Percentiles rank a stretch among this genome's conserved stretches.
Conservation (phyloP, 2,797 vertebrate genomes). For the Threskiornis aethiopicus region DNA sequence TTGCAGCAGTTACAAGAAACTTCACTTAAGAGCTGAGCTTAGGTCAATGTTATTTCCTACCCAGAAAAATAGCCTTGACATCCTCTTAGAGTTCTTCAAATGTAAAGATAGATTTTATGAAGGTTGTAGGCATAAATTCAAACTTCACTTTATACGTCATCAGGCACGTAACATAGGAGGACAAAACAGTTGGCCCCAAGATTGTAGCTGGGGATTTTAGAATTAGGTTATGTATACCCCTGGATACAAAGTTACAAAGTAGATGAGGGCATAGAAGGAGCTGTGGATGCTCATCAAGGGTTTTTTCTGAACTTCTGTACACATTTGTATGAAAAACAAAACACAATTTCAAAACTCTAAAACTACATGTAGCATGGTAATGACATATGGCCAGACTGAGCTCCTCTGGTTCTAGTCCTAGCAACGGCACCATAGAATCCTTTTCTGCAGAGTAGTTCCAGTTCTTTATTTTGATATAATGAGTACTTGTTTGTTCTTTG, state of each 20-base stretch:
- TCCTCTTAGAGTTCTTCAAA: neutral
- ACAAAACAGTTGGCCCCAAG: neutral
- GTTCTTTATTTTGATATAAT: neutral
- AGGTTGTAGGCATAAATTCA: neutral
- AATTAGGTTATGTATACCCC: neutral
- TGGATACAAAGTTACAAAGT: neutral
- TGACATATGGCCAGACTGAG: neutral
- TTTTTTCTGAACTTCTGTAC: neutral
- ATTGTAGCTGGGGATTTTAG: neutral
- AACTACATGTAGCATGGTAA: neutral
- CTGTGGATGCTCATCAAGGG: neutral
- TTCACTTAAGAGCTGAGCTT: neutral
- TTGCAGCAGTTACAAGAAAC: neutral
- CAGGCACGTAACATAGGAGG: neutral
- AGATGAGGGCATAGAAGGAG: neutral
- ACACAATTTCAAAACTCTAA: neutral
- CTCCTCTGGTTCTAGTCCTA: neutral
- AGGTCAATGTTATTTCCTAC: neutral
- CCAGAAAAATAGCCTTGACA: neutral
- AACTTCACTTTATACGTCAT: neutral
- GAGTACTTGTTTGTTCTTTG: neutral
- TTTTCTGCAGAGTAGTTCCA: constrained; percentile 15
- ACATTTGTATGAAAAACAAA: neutral
- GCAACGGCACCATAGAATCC: constrained; percentile 13
- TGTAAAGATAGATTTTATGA: neutral